These are phyloP conservation scores for Candidula unifasciata DNA, from an alignment of 2,888 invertebrate genomes.

Conservation along the genomic window DNA sequence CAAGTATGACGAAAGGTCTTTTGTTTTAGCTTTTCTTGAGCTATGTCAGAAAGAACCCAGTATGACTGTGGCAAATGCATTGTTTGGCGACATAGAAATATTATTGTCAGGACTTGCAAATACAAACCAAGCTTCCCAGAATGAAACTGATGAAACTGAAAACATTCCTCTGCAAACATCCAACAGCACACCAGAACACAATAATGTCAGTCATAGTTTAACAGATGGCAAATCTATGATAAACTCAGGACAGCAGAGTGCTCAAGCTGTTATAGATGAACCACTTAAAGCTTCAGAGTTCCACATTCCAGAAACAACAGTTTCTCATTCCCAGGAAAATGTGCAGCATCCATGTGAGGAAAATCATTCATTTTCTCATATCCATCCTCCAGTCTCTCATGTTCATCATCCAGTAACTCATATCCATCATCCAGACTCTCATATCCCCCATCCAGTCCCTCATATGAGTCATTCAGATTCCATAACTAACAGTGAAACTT, in stretches of 20 bases:
- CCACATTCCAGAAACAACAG: neutral
- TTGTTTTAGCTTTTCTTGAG: constrained; percentile 27
- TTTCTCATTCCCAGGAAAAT: neutral
- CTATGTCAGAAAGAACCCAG: neutral
- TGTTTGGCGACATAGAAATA: neutral
- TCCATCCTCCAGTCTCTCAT: no score
- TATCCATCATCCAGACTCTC: neutral
- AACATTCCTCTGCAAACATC: neutral
- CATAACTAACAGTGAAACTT: neutral
- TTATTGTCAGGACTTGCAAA: neutral
- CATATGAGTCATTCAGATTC: neutral
- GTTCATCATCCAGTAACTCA: no score
- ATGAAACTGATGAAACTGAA: neutral
- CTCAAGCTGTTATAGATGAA: neutral
- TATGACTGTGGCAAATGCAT: neutral
- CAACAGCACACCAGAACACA: neutral
- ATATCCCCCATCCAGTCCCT: neutral
- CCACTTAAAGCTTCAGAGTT: neutral
- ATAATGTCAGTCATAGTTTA: neutral
- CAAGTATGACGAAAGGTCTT: constrained; percentile 21
- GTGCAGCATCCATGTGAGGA: neutral
- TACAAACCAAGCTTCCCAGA: neutral
- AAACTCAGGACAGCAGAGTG: neutral
- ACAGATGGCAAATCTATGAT: neutral
- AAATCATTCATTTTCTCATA: no score